A percentile compares a stretch with the other conserved stretches of the same genome.
phyloP scores from a whole-genome alignment of 1,140 invertebrate genomes.

The Lanistes nyassanus region DNA sequence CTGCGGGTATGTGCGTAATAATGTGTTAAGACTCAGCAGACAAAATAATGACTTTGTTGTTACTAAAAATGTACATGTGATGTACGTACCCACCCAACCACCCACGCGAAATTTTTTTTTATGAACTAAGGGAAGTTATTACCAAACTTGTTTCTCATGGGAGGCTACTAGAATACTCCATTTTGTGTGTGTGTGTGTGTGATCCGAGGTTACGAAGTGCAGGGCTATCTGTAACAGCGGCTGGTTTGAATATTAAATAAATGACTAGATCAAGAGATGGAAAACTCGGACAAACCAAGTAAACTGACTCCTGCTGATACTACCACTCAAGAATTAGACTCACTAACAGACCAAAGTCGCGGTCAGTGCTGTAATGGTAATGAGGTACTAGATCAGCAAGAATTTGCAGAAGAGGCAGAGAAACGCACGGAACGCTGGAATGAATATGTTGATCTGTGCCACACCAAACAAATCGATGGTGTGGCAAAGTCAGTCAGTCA shows the following conservation, averaged over 20 bases:
- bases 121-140: too few species aligned
- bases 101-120: background rate
- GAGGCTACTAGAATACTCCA: too few species aligned
- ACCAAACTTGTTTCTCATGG: too few species aligned
- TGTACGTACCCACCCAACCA: background rate
- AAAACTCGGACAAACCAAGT: too few species aligned
- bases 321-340: too few species aligned
- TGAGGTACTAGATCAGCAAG: background rate
- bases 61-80: background rate
- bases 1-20: constrained; percentile 1
- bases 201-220: too few species aligned
- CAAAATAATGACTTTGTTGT: background rate
- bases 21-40: background rate
- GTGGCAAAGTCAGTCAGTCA: too few species aligned
- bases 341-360: background rate
- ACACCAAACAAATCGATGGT: background rate
- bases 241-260: too few species aligned
- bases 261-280: too few species aligned
- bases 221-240: too few species aligned
- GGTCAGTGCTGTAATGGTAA: background rate
- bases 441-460: background rate
- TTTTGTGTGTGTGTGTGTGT: too few species aligned
- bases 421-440: background rate
- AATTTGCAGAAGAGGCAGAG: background rate
- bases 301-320: too few species aligned